Percentiles rank a stretch among this genome's conserved stretches.
Conservation (phyloP, 2,888 invertebrate genomes). For the Tromatobia lineatoria region DNA sequence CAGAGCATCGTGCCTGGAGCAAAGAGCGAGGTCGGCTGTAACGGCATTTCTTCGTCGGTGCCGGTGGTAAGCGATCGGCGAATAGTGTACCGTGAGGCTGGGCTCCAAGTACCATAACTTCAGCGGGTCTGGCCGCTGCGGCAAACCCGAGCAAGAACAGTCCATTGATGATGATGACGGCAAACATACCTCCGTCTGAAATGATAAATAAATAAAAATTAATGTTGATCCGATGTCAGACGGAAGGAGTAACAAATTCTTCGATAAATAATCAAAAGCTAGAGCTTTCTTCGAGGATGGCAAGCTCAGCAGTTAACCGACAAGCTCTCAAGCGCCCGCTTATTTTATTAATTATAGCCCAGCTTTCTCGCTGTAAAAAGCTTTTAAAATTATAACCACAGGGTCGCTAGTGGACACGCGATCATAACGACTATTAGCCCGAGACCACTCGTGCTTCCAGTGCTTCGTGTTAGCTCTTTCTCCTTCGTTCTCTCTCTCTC, state of each 20-base stretch:
- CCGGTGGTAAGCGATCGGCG: slow-evolving; percentile 73
- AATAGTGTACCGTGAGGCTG: slow-evolving; percentile 73
- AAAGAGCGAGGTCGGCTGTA: slow-evolving; percentile 86
- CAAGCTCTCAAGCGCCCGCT: slow-evolving; percentile 17
- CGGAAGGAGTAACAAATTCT: background rate
- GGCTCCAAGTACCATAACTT: slow-evolving; percentile 52
- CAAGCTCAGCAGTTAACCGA: background rate
- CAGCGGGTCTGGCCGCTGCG: slow-evolving; percentile 61
- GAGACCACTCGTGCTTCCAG: slow-evolving; percentile 24
- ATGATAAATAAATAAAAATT: slow-evolving; percentile 3
- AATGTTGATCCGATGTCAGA: background rate
- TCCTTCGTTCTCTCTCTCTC: slow-evolving; percentile 13
- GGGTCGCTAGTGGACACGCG: slow-evolving; percentile 52
- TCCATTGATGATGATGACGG: slow-evolving; percentile 70
- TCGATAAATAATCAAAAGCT: background rate
- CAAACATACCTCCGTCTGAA: slow-evolving; percentile 67
- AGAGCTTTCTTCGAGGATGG: background rate
- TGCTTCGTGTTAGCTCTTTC: background rate
- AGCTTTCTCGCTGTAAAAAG: slow-evolving; percentile 52
- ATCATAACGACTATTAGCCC: slow-evolving; percentile 55
- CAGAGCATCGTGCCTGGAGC: slow-evolving; percentile 87
- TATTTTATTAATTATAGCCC: slow-evolving; percentile 56
- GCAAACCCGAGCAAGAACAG: slow-evolving; percentile 73
- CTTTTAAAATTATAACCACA: slow-evolving; percentile 53
- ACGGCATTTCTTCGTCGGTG: slow-evolving; percentile 84